Evolutionary conservation across 2,888 invertebrate species (phyloP).

Genomic region (Agonopterix alstromeriana): DNA sequence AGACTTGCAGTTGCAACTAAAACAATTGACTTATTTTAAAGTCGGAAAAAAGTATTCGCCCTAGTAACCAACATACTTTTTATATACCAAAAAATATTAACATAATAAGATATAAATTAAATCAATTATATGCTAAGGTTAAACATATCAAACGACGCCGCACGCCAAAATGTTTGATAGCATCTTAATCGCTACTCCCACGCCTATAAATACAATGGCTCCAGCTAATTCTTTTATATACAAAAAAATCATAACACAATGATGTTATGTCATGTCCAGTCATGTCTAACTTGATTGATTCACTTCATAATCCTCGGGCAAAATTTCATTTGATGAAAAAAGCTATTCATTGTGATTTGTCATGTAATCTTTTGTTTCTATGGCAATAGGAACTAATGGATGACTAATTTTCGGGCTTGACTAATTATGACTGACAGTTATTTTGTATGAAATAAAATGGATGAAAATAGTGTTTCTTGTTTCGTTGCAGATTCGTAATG

Average conservation of each 20-base stretch:
- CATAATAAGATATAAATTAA: slow-evolving; percentile 25
- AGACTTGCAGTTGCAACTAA: no score
- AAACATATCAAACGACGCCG: slow-evolving; percentile 50
- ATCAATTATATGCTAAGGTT: slow-evolving; percentile 19
- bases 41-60: no score
- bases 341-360: slow-evolving; percentile 6
- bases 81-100: no score
- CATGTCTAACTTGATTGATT: slow-evolving; percentile 54
- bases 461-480: background rate
- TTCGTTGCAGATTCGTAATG: slow-evolving; percentile 62
- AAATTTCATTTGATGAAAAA: slow-evolving; percentile 18
- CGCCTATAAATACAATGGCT: slow-evolving; percentile 39
- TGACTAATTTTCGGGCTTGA: background rate
- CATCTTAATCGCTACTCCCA: slow-evolving; percentile 60
- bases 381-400: slow-evolving; percentile 9
- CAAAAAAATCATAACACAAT: slow-evolving; percentile 49
- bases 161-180: slow-evolving; percentile 47
- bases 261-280: slow-evolving; percentile 58
- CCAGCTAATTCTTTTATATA: slow-evolving; percentile 28
- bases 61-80: no score
- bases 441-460: no score
- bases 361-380: slow-evolving; percentile 14
- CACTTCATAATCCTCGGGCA: slow-evolving; percentile 34
- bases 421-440: background rate
- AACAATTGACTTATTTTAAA: no score